A percentile compares a stretch with the other conserved stretches of the same genome.
phyloP scores from a whole-genome alignment of 2,113 vertebrate genomes.

The Polyodon spathula region DNA sequence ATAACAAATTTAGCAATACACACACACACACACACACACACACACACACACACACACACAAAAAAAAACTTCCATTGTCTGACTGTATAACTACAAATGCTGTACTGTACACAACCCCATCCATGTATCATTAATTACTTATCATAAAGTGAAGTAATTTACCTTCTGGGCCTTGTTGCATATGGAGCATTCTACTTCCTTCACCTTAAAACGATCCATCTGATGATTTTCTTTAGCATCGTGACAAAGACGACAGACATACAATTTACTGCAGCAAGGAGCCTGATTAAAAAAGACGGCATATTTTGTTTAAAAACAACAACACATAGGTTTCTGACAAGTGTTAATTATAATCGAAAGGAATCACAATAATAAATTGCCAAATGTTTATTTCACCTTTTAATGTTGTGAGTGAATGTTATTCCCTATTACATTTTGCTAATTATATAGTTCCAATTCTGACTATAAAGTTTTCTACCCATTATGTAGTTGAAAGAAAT shows the following conservation, averaged over 20 bases:
- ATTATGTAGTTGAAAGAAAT: no score
- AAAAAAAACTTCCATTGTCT: no score
- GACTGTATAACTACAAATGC: no score
- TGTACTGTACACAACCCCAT: no score
- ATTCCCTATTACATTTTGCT: neutral
- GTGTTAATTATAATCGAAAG: neutral
- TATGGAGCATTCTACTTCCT: constrained; percentile 70
- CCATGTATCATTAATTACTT: no score
- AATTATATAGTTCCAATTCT: no score
- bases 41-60: no score
- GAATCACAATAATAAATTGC: neutral
- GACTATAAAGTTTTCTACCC: no score
- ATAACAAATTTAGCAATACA: no score
- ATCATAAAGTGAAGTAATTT: constrained; percentile 15
- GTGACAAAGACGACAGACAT: constrained; percentile 84
- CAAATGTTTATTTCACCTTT: neutral
- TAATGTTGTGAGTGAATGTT: neutral
- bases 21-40: no score
- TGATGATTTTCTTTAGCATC: constrained; percentile 73
- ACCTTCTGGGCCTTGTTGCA: constrained; percentile 76
- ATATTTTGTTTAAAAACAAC: neutral
- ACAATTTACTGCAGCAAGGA: constrained; percentile 86
- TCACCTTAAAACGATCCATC: constrained; percentile 81
- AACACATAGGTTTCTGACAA: neutral
- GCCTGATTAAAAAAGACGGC: constrained; percentile 50